Evolutionary conservation across 2,797 vertebrate species (phyloP).

Genomic region (Gallinago nigripennis): DNA sequence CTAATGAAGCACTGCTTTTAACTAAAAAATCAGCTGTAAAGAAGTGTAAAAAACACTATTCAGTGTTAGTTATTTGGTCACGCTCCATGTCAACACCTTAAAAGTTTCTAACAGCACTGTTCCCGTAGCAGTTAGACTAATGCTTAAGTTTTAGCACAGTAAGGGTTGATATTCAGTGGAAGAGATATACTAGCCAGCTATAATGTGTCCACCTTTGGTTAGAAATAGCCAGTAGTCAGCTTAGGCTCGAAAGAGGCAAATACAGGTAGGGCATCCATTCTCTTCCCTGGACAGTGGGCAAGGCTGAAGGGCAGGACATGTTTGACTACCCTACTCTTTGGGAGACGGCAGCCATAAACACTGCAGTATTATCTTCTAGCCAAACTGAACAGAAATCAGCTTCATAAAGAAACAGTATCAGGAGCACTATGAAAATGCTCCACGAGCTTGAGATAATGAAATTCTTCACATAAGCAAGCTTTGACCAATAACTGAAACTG

Average conservation of each 20-base stretch:
- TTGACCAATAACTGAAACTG: neutral
- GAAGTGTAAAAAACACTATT: neutral
- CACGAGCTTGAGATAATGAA: neutral
- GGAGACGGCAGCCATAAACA: neutral
- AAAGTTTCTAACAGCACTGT: neutral
- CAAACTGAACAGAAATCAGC: neutral
- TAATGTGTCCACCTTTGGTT: neutral
- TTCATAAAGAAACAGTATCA: neutral
- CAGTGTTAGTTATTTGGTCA: neutral
- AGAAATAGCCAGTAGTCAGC: neutral
- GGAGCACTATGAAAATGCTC: neutral
- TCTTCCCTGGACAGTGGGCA: neutral
- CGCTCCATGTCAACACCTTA: neutral
- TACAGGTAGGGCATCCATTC: neutral
- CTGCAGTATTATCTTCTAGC: neutral
- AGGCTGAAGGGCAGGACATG: neutral
- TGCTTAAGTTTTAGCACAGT: neutral
- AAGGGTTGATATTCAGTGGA: neutral
- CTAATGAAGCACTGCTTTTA: neutral
- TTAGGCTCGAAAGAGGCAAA: neutral
- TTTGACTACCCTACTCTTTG: neutral
- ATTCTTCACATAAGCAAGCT: neutral
- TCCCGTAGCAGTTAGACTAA: neutral
- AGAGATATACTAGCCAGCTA: neutral
- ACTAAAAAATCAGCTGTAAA: neutral